Base-by-base conservation (phyloP, 2,888 invertebrate genomes). In the Pegoplata infirma region DNA sequence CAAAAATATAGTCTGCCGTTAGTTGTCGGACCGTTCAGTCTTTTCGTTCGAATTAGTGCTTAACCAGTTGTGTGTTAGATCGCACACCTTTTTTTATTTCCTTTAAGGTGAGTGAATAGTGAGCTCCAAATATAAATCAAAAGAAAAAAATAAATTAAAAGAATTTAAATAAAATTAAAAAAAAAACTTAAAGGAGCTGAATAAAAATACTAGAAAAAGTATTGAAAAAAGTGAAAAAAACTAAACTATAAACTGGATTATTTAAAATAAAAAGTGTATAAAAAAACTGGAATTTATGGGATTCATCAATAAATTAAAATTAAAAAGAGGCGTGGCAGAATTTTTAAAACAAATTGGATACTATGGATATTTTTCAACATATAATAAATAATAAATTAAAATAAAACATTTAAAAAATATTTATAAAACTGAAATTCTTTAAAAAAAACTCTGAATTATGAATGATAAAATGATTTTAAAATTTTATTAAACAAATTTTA, bases 21-120 rank as follows among this genome's bases (percentile, higher is more conserved):
- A 88, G 87, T 89, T 87, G 90, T 89, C 90, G 90, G 90, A 88
- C 88, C 87, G 88, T 88, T 88, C 89, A 90, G 89, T 89, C 88
- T 87, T 86, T 86, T 64, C 76, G 87, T 87, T 88, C 86, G 87
- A 86, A 88, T 85, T 85, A 88, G 86, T 87, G 85, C 85, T 85
- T 87, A 85, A 86, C 88, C 85, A 88, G 86, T 86, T 84, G 87
- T 87, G 89, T 88, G 88, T 86, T 86, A 86, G 85, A 84, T 86
- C 86, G 88, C 88, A 87, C 85, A 85, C 86, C 86, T 86, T 86
- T 88, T 85, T 87, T 85, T 86, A 85, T 85, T 89, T 88, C 88
- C 88, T 88, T 86, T 86, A 88, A 90, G 90, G 90, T 90, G 90
- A 90, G 90, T 89, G 87, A 80, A n/a, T n/a, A n/a, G 78, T 84